Base-by-base conservation (phyloP, 2,888 invertebrate species). In the Antitype chi region DNA sequence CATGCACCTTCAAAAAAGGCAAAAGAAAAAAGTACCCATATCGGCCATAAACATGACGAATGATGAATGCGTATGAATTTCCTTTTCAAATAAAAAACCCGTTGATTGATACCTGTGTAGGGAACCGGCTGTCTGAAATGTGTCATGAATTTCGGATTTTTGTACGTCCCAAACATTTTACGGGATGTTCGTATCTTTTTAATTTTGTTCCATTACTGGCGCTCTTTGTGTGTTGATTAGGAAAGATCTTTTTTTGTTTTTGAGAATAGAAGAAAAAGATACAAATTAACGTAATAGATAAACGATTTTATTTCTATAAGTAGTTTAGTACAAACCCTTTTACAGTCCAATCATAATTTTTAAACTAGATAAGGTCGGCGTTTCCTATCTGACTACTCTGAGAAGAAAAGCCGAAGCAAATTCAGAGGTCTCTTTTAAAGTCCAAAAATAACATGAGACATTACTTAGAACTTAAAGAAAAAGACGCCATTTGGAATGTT, bases 101-200 rank as follows among this genome's bases (percentile, higher is more conserved):
- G 43, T 63, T 87, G 88, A 87, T 88, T 88, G 88, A 86, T 87
- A 88, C 88, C 80, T 82, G 84, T 64, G 62, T 67, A 52, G 73
- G 68, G 23, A 70, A 72, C 38, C 66, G 60, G 38, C 72, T 73
- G 87, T 66, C 71, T 60, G 70, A 81, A 87, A 77, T 85, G 32
- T 74, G 76, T 85, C 81, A 78, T 62, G 52, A 49, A 81, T 81
- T 66, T 78, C 70, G 60, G 63, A 74, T 76, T 76, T 87, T 53
- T 52, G 63, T 64, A 68, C 67, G 72, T 66, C 49, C 63, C 53
- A 64, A 64, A 84, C 68, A 73, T 69, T 47, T n/a, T 59, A 49
- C 25, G 6, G 47, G 4, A 49, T 25, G 43, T 49, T 59, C 20
- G 49, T 60, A 32, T 63, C 20, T 76, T 81, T 68, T 59, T 71